These are phyloP conservation scores for Anoura caudifer DNA, from an alignment of 2,113 vertebrate genomes.

Conservation along the genomic window DNA sequence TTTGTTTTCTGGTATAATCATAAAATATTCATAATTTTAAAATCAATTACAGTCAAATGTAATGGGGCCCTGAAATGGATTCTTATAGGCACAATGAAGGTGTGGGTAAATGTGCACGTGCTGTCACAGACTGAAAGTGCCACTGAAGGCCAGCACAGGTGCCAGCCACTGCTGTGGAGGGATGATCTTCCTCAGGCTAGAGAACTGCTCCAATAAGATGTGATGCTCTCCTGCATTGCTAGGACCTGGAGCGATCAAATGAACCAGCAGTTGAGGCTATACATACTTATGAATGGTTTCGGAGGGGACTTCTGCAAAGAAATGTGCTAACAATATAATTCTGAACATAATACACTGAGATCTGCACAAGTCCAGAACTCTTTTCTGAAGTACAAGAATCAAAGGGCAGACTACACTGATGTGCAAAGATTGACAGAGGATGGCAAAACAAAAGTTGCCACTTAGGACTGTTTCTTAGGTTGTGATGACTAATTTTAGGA, in stretches of 20 bases:
- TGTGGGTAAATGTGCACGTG: not conserved
- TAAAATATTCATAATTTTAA: not conserved
- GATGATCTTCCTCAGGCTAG: not conserved
- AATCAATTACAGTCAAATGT: not conserved
- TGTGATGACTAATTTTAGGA: not conserved
- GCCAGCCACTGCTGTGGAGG: not conserved
- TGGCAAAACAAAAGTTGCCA: not conserved
- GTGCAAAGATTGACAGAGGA: not conserved
- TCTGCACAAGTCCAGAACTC: not conserved
- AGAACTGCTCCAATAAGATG: not conserved
- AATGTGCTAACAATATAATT: not conserved
- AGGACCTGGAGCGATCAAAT: not conserved
- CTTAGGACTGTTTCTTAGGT: not conserved
- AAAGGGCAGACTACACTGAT: not conserved
- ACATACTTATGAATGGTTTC: not conserved
- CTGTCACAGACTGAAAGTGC: not conserved
- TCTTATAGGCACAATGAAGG: not conserved
- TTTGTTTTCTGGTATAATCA: not conserved
- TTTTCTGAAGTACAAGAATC: constrained; percentile 15
- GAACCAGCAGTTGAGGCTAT: not conserved
- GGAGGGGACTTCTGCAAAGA: not conserved
- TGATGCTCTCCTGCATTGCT: not conserved
- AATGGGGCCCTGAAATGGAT: not conserved
- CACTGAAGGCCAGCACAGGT: not conserved
- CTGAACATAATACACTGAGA: not conserved